Evolutionary conservation across 2,888 invertebrate species (phyloP), one percentile per base, ranked within the genome.

Genomic region (Catocala nupta): DNA sequence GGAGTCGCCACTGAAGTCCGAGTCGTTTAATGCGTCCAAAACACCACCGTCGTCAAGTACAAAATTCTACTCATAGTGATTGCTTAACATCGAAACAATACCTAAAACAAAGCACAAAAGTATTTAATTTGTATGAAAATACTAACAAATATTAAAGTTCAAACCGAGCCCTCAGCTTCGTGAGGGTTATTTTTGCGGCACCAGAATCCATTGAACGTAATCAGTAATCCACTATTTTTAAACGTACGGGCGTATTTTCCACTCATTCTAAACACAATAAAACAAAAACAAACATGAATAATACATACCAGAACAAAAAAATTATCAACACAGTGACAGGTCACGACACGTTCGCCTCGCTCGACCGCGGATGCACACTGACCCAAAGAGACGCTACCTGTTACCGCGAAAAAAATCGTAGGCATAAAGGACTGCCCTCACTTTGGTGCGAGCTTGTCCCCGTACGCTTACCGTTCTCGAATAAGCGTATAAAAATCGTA

Each of bases 151-250:
- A n/a, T n/a, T n/a, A n/a, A n/a, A n/a, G n/a, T n/a, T 42, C 54
- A 60, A 45, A 60, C 54, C 59, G 59, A 59, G 42, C 59, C 51
- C 59, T 59, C 59, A 59, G 52, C 10, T 47, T 59, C 12, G 52
- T 59, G 59, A 59, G 58, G 16, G 33, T 59, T 52, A 34, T 49
- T 53, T 52, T 45, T 44, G 59, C 34, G 59, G 52, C 51, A 47
- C 25, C 53, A 36, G 6, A 59, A 59, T 52, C 59, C 39, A 45
- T 47, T 43, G 45, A 51, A 59, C 13, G 36, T 44, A 53, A 52
- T 59, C 52, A 59, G 16, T 52, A 52, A 59, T 59, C 49, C 47
- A 53, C 59, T 52, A 53, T 52, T 45, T 36, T 59, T 52, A 34
- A 45, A 36, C 51, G 51, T 33, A 47, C 51, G 34, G 52, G 39